Conservation (phyloP, 2,113 vertebrate genomes). For the Amphilophus citrinellus region DNA sequence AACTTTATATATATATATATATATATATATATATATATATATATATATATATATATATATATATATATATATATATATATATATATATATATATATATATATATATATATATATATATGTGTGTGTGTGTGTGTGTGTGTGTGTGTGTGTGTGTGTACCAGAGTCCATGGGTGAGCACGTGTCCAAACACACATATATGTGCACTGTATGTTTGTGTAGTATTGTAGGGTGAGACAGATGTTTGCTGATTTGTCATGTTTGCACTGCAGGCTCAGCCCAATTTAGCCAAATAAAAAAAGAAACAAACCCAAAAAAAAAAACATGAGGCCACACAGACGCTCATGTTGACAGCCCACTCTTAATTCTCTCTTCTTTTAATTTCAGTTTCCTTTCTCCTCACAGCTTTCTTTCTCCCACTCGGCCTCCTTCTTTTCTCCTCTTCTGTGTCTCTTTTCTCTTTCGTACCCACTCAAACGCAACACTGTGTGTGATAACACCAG, state of each 20-base stretch:
- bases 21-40: slow-evolving; percentile 59
- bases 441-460: slow-evolving; percentile 30
- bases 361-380: slow-evolving; percentile 61
- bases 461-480: slow-evolving; percentile 46
- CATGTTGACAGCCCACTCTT: slow-evolving; percentile 59
- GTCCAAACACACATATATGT: not conserved
- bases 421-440: slow-evolving; percentile 11
- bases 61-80: too few species aligned
- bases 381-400: slow-evolving; percentile 8
- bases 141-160: too few species aligned
- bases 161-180: too few species aligned
- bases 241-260: slow-evolving; percentile 83
- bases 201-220: slow-evolving; percentile 12
- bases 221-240: slow-evolving; percentile 78
- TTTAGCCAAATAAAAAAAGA: slow-evolving; percentile 53
- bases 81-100: too few species aligned
- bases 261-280: slow-evolving; percentile 77
- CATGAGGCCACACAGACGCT: slow-evolving; percentile 70
- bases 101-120: too few species aligned
- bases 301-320: slow-evolving; percentile 39
- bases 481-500: slow-evolving; percentile 55
- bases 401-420: slow-evolving; percentile 14
- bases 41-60: not conserved
- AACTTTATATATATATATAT: slow-evolving; percentile 70
- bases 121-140: too few species aligned